Evolutionary conservation across 2,888 invertebrate genomes (phyloP), one percentile per base, ranked within the genome.

Genomic region (Laspeyria flexula): DNA sequence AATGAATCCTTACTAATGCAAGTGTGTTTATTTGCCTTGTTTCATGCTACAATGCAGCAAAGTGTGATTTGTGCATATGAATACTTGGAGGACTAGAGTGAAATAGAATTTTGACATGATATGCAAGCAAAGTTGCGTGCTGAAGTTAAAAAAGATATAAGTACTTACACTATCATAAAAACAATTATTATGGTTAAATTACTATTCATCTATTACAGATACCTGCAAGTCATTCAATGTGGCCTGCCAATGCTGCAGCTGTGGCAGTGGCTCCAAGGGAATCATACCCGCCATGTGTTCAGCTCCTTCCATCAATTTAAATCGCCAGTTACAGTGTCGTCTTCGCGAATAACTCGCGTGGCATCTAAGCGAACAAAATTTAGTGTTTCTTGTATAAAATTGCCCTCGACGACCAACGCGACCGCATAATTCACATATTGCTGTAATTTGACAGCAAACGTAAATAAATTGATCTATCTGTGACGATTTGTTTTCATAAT

Each of bases 241-340:
- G 15, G 86, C 81, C 49, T 89, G 89, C 93, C 92, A 93, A 45
- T 90, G 86, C 58, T 90, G 86, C 50, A 93, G 70, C 62, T 92
- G 92, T 1, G 93, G 93, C 67, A 93, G 61, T 0, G 93, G 92
- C 71, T 93, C 92, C 54, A 92, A 59, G 6, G 93, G 93, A 52
- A 93, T 92, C 73, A 91, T 73, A 3, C 91, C 93, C 44, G 82
- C 90, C 86, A 93, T 87, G 66, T 92, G 90, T 60, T 92, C 92
- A 11, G 90, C 78, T 30, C 86, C 85, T 68, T 92, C 93, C 91
- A 90, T 92, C 38, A 91, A 77, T 67, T 79, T 88, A 54, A 92
- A 92, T 59, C 81, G 79, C 89, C 90, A 91, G 57, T 81, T 89
- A 64, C 79, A 78, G 41, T 80, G 71, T n/a, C 75, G 74, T 49